phyloP scores from a whole-genome alignment of 2,113 vertebrate genomes.

The Corydoras sp. region DNA sequence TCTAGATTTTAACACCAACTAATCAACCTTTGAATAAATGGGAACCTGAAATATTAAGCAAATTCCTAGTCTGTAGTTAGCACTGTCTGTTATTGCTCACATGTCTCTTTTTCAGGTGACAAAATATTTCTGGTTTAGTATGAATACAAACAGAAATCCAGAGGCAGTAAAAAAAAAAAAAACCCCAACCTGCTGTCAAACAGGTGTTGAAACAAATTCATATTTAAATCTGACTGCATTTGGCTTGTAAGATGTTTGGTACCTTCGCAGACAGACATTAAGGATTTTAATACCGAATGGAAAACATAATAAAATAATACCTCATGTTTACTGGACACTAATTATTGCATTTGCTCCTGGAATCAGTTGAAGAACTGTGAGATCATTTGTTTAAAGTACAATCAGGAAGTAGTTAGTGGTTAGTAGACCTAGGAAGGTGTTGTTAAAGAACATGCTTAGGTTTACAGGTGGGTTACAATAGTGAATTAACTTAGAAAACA shows the following conservation, averaged over 20 bases:
- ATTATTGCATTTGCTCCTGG: slow-evolving; percentile 26
- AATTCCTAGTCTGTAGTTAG: too few relatives aligned
- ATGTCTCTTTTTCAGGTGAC: too few relatives aligned
- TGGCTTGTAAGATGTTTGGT: background rate
- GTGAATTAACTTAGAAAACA: background rate
- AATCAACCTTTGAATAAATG: too few relatives aligned
- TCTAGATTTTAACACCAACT: too few relatives aligned
- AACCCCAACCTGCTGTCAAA: too few relatives aligned
- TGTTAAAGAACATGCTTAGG: background rate
- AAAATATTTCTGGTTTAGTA: too few relatives aligned
- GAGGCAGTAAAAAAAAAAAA: too few relatives aligned
- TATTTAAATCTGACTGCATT: background rate
- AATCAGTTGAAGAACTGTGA: slow-evolving; percentile 18
- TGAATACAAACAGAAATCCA: too few relatives aligned
- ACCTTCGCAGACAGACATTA: background rate
- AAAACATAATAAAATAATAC: slow-evolving; percentile 32
- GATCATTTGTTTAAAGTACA: slow-evolving; percentile 27
- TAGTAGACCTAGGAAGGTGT: background rate
- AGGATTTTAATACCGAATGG: slow-evolving; percentile 1
- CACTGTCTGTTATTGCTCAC: too few relatives aligned
- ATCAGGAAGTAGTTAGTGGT: slow-evolving; percentile 35
- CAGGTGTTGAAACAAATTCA: background rate
- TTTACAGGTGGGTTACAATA: slow-evolving; percentile 14
- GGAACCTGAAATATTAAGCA: too few relatives aligned
- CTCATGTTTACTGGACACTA: slow-evolving; percentile 28